Base-by-base conservation (phyloP, 2,797 vertebrate species). In the Mus minutoides region DNA sequence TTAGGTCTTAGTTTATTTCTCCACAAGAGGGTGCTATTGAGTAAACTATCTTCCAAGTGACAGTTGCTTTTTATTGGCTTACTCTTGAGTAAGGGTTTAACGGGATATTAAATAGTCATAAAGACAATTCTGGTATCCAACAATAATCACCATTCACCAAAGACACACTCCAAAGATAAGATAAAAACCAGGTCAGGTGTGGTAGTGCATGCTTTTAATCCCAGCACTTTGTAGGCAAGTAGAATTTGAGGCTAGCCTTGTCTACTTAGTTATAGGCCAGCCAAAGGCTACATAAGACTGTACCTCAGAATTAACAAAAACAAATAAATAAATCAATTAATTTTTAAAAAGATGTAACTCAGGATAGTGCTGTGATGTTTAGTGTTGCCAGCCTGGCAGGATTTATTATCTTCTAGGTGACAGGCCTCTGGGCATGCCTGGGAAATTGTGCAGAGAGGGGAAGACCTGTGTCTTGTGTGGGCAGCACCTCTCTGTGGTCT, bases 11-110 rank as follows among this genome's bases (percentile, higher is more conserved):
- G 2, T 85, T 95, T 93, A 49, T 9, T 67, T 26, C n/a, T 95
- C 97, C 97, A 97, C 93, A 83, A 97, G 97, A 96, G 95, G 96
- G 97, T 94, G 90, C 92, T 86, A 3, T 88, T 96, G 85, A 75
- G 56, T 92, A 90, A 92, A 62, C 10, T 95, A 54, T 89, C 85
- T 90, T 96, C 46, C 89, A 60, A 96, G 37, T 85, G 43, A 82
- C 34, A 86, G 56, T 49, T 62, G 43, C 24, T 88, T 52, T 90
- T 76, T 71, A 80, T 54, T 40, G 54, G 19, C n/a, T 91, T 92
- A 56, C 12, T 92, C 54, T 92, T 88, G 21, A 88, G 12, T 92
- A 94, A 92, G 60, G 73, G 62, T 79, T 90, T 75, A 96, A 87
- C n/a, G 84, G n/a, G 21, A n/a, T 91, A 43, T 86, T 94, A 93